These are phyloP conservation scores for Hoplostethus mediterraneus DNA, from an alignment of 2,797 vertebrate genomes.

Conservation along the genomic window DNA sequence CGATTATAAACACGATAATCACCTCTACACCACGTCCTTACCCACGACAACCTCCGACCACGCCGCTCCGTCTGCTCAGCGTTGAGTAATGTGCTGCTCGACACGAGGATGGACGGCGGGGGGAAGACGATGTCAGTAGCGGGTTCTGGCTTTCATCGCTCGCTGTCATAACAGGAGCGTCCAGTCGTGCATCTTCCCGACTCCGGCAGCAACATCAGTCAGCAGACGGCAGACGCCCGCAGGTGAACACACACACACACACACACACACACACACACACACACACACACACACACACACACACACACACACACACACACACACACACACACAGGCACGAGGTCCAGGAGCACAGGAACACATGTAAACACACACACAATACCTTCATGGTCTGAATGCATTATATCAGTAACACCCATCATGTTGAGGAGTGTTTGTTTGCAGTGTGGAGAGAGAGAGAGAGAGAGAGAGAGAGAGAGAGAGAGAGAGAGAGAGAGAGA, in stretches of 20 bases:
- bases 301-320: no score
- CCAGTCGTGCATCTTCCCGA: slow-evolving; percentile 66
- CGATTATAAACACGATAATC: no score
- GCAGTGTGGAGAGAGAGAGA: slow-evolving; percentile 6
- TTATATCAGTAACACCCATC: slow-evolving; percentile 43
- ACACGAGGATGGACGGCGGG: slow-evolving; percentile 63
- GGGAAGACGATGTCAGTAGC: slow-evolving; percentile 56
- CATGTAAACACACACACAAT: slow-evolving; percentile 11
- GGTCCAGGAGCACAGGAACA: neutral
- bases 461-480: no score
- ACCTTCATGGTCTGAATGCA: slow-evolving; percentile 26
- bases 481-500: neutral
- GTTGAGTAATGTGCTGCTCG: slow-evolving; percentile 60
- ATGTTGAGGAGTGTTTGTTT: neutral
- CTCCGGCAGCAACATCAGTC: slow-evolving; percentile 55
- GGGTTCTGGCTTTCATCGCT: slow-evolving; percentile 63
- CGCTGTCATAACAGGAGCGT: slow-evolving; percentile 69
- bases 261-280: neutral
- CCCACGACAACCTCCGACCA: neutral
- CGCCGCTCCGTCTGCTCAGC: slow-evolving; percentile 29
- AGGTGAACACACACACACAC: no score
- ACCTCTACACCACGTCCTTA: slow-evolving; percentile 24
- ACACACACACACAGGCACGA: no score
- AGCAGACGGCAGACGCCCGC: slow-evolving; percentile 34
- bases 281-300: neutral